These are phyloP conservation scores for Subacronicta megacephala DNA, from an alignment of 2,888 invertebrate species.

Conservation along the genomic window DNA sequence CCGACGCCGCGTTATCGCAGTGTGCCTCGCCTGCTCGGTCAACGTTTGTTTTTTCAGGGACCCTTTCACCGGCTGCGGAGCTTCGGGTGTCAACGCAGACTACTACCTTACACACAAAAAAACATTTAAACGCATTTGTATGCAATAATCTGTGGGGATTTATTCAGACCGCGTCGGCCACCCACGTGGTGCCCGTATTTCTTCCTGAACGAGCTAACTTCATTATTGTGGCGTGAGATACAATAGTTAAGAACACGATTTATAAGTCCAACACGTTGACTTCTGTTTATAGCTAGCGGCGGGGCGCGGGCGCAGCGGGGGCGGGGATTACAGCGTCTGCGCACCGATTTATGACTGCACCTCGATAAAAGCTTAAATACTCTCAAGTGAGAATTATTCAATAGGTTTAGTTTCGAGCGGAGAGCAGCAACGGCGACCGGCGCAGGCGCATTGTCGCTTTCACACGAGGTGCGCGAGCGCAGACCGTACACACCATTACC, in stretches of 20 bases:
- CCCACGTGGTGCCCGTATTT: conserved; percentile 88
- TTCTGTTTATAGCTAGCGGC: conserved; percentile 88
- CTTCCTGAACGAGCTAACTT: conserved; percentile 89
- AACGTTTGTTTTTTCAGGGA: conserved; percentile 83
- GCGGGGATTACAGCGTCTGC: conserved; percentile 86
- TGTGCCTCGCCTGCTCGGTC: conserved; percentile 44
- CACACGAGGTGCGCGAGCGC: conserved; percentile 18
- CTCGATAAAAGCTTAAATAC: conserved; percentile 90
- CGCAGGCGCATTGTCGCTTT: conserved; percentile 45
- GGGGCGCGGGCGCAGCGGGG: conserved; percentile 80
- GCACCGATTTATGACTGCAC: conserved; percentile 85
- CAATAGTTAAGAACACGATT: conserved; percentile 90
- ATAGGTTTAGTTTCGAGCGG: conserved; percentile 68
- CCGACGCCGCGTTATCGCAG: conserved; percentile 41
- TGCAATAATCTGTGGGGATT: conserved; percentile 86
- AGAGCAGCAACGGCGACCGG: conserved; percentile 46
- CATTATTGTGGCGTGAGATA: conserved; percentile 89
- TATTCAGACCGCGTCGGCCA: conserved; percentile 81
- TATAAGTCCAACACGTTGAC: conserved; percentile 89
- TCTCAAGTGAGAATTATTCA: conserved; percentile 84
- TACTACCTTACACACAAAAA: conserved; percentile 82
- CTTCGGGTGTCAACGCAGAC: conserved; percentile 75
- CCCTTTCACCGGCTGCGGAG: conserved; percentile 76
- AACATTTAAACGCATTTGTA: conserved; percentile 79
- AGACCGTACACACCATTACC: conserved; percentile 41